These are phyloP conservation scores for Campylomormyrus tamandua DNA, from an alignment of 2,113 vertebrate genomes.

Conservation along the genomic window DNA sequence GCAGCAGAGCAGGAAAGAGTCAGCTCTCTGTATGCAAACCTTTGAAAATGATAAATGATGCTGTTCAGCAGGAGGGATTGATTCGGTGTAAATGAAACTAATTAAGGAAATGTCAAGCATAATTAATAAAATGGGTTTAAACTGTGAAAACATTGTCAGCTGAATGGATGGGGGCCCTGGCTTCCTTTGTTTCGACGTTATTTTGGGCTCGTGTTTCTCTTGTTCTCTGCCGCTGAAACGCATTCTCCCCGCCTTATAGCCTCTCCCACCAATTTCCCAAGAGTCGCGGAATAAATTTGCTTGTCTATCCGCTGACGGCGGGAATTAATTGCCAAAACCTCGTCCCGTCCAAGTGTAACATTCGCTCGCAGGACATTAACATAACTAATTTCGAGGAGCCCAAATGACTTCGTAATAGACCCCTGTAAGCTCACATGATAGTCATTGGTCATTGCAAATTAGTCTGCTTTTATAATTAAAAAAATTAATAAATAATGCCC, in stretches of 20 bases:
- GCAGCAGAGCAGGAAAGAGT: constrained; percentile 99
- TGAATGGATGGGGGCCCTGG: constrained; percentile 98
- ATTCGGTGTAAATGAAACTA: constrained; percentile 99
- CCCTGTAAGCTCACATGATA: constrained; percentile 94
- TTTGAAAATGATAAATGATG: constrained; percentile 99
- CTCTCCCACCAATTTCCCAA: constrained; percentile 96
- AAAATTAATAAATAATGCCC: constrained; percentile 69
- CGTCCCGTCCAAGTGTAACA: constrained; percentile 99
- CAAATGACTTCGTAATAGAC: constrained; percentile 99
- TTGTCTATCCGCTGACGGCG: constrained; percentile 99
- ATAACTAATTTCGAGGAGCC: constrained; percentile 99
- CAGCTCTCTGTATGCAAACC: constrained; percentile 99
- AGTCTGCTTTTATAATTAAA: constrained; percentile 94
- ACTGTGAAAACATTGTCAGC: constrained; percentile 98
- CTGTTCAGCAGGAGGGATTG: constrained; percentile 98
- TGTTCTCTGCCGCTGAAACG: constrained; percentile 93
- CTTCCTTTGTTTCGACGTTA: constrained; percentile 99
- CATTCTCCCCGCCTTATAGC: constrained; percentile 86
- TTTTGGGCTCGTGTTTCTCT: constrained; percentile 99
- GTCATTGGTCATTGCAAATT: constrained; percentile 99
- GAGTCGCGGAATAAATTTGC: constrained; percentile 99
- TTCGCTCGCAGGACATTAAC: constrained; percentile 99
- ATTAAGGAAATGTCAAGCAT: constrained; percentile 99
- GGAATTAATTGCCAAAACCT: constrained; percentile 99
- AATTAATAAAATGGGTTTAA: constrained; percentile 99